Percentiles rank a stretch among this genome's conserved stretches.
Evolutionary conservation across 2,797 vertebrate genomes (phyloP).

Genomic region (Chelon labrosus): DNA sequence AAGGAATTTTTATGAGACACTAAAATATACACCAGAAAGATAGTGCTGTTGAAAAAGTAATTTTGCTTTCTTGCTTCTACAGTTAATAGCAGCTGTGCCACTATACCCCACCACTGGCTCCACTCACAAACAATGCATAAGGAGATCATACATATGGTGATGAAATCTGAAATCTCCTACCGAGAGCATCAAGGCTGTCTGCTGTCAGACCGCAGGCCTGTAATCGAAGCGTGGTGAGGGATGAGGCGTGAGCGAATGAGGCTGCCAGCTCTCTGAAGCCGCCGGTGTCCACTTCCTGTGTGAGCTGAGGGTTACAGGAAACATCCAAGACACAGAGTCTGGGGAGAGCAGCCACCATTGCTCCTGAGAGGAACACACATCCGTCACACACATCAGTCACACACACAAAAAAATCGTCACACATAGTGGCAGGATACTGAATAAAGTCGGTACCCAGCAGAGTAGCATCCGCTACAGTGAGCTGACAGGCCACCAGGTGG

Average conservation of each 20-base stretch:
- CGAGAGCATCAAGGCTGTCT: constrained; percentile 77
- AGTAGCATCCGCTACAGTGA: constrained; percentile 84
- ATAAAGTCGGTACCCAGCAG: constrained; percentile 72
- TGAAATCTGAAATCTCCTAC: constrained; percentile 68
- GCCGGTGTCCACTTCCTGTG: constrained; percentile 29
- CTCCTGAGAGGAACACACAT: constrained; percentile 71
- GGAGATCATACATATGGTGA: no score
- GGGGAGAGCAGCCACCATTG: constrained; percentile 68
- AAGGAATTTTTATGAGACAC: constrained; percentile 15
- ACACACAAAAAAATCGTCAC: no score
- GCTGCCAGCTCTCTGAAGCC: constrained; percentile 76
- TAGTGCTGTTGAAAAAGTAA: no score
- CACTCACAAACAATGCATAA: no score
- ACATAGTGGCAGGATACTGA: no score
- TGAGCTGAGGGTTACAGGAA: constrained; percentile 86
- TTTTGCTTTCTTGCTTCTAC: no score
- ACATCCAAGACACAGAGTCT: constrained; percentile 86
- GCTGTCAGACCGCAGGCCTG: constrained; percentile 85
- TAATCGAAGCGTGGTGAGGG: constrained; percentile 82
- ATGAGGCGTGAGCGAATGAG: constrained; percentile 76
- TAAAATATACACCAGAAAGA: no score
- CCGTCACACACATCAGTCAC: no score
- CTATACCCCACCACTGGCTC: no score
- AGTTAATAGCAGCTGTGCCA: no score
- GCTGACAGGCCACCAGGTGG: constrained; percentile 88